These are phyloP conservation scores for Ditylenchus dipsaci DNA, from an alignment of 1,140 invertebrate species.

Conservation along the genomic window DNA sequence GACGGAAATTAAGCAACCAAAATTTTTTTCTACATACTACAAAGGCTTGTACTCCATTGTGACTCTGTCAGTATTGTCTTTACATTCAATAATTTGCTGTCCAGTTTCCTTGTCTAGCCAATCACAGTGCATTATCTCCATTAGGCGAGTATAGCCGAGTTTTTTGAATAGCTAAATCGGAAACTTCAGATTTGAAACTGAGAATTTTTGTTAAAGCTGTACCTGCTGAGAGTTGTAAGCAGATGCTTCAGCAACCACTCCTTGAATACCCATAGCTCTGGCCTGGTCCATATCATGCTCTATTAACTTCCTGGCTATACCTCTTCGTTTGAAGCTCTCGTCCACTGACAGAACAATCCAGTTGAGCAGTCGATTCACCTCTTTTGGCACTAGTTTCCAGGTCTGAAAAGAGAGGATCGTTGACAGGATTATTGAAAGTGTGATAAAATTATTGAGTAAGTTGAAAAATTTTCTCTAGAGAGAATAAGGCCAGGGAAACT, in stretches of 20 bases:
- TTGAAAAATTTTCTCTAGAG: too few relatives aligned
- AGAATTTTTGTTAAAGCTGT: background rate
- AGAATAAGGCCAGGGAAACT: too few relatives aligned
- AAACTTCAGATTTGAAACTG: background rate
- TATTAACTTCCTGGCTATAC: conserved; percentile 27
- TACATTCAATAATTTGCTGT: conserved; percentile 38
- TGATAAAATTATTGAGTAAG: too few relatives aligned
- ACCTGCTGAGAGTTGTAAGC: conserved; percentile 41
- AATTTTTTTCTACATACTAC: too few relatives aligned
- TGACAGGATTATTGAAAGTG: too few relatives aligned
- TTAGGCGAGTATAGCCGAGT: conserved; percentile 27
- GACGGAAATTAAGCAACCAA: too few relatives aligned
- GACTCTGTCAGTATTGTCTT: conserved; percentile 30
- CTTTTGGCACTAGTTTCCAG: conserved; percentile 32
- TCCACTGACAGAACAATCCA: conserved; percentile 33
- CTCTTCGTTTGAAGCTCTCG: conserved; percentile 22
- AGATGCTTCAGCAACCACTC: conserved; percentile 37
- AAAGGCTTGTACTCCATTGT: conserved; percentile 27
- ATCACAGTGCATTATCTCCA: conserved; percentile 27
- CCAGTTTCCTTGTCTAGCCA: conserved; percentile 27
- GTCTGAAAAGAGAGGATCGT: conserved; percentile 15
- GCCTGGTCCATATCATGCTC: conserved; percentile 34
- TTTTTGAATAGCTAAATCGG: conserved; percentile 36
- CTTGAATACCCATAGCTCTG: conserved; percentile 29
- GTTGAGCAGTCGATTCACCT: conserved; percentile 16